Evolutionary conservation across 2,113 vertebrate genomes (phyloP).

Genomic region (Sceloporus tristichus): DNA sequence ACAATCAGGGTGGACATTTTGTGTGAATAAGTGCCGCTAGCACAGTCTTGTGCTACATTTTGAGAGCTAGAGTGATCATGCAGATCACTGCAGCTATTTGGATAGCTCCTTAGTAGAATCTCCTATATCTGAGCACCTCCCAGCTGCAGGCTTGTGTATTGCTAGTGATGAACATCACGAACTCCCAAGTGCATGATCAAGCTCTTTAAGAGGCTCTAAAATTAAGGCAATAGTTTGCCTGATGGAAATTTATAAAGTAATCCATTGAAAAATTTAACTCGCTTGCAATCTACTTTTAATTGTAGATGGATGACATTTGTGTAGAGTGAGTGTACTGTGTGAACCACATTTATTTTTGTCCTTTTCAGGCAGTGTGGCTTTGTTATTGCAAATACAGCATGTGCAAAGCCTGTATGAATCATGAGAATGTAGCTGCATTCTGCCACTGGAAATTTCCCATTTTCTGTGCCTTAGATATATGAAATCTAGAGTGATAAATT

Average conservation of each 20-base stretch:
- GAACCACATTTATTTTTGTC: slow-evolving; percentile 23
- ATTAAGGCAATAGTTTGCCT: neutral
- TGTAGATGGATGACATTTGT: slow-evolving; percentile 12
- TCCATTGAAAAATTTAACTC: neutral
- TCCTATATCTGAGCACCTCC: neutral
- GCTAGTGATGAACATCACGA: no score
- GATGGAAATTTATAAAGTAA: neutral
- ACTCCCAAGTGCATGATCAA: neutral
- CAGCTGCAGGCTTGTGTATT: neutral
- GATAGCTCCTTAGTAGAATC: neutral
- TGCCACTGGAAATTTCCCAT: neutral
- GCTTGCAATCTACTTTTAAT: neutral
- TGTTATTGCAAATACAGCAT: neutral
- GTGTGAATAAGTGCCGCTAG: neutral
- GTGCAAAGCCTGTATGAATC: neutral
- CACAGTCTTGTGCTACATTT: neutral
- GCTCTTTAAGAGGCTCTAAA: neutral
- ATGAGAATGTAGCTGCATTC: neutral
- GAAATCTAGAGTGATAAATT: slow-evolving; percentile 8
- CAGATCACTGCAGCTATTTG: neutral
- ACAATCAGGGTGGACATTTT: neutral
- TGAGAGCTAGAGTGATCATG: neutral
- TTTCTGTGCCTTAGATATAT: slow-evolving; percentile 24
- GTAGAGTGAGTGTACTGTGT: slow-evolving; percentile 16
- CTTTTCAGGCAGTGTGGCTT: slow-evolving; percentile 4